These are phyloP conservation scores for Deilephila porcellus DNA, from an alignment of 2,888 invertebrate species.

Conservation along the genomic window DNA sequence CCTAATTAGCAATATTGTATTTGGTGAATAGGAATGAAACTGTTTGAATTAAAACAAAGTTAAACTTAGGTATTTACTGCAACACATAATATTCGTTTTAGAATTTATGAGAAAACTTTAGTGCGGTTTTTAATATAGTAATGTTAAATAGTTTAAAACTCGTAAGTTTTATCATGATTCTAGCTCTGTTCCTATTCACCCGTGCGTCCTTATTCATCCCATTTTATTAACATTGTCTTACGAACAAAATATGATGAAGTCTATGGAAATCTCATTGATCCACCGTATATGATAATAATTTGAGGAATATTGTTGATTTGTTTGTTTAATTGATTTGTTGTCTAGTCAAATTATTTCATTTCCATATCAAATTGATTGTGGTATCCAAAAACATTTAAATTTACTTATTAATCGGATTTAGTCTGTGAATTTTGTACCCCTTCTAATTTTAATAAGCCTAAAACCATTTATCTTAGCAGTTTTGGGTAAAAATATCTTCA, in stretches of 20 bases:
- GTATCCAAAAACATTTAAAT: neutral
- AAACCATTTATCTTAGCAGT: neutral
- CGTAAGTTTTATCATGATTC: no score
- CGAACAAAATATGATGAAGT: slow-evolving; percentile 5
- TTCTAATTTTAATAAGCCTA: neutral
- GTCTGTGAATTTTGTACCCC: neutral
- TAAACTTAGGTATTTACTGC: no score
- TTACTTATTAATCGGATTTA: neutral
- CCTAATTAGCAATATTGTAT: no score
- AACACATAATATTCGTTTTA: no score
- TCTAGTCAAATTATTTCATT: slow-evolving; percentile 47
- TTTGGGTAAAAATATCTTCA: no score
- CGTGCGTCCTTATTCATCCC: no score
- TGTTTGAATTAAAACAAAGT: no score
- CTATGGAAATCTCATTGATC: neutral
- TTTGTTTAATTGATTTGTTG: slow-evolving; percentile 35
- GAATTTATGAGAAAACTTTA: no score
- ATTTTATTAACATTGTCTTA: neutral
- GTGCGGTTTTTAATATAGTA: no score
- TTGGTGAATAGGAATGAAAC: no score
- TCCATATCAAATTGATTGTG: neutral
- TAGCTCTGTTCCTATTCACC: no score
- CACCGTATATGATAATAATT: slow-evolving; percentile 17
- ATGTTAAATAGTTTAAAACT: no score
- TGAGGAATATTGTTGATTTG: slow-evolving; percentile 21